These are phyloP conservation scores for Calcarius lapponicus DNA, from an alignment of 2,797 vertebrate species.

Conservation along the genomic window DNA sequence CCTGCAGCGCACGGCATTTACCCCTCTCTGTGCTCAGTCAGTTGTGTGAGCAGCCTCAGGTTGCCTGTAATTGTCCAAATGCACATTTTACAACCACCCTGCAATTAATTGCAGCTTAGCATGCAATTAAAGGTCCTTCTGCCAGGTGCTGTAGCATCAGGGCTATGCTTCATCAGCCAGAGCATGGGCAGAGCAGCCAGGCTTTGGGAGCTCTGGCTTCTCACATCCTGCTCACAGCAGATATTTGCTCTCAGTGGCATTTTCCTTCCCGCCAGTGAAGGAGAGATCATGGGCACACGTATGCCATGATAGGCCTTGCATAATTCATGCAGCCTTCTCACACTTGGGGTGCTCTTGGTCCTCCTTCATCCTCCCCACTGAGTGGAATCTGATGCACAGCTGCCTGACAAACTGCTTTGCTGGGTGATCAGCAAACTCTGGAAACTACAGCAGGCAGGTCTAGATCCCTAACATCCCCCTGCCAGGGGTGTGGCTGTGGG, in stretches of 20 bases:
- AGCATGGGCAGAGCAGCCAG: neutral
- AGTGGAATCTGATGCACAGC: neutral
- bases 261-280: neutral
- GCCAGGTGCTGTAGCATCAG: neutral
- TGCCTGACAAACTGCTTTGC: neutral
- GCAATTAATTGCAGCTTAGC: constrained; percentile 30
- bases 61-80: constrained; percentile 10
- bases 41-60: neutral
- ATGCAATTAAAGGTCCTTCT: constrained; percentile 32
- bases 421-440: neutral
- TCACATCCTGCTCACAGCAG: neutral
- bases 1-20: neutral
- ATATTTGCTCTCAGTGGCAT: neutral
- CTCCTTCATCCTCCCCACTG: rapidly evolving
- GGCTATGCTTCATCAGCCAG: neutral
- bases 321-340: neutral
- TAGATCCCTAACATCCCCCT: too few species aligned
- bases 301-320: neutral
- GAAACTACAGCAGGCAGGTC: neutral
- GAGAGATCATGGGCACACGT: neutral
- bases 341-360: neutral
- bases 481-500: neutral
- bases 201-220: neutral
- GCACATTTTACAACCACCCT: neutral
- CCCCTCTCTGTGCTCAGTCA: neutral